Base-by-base conservation (phyloP, 2,888 invertebrate genomes). In the Sceliomorpha sp. region DNA sequence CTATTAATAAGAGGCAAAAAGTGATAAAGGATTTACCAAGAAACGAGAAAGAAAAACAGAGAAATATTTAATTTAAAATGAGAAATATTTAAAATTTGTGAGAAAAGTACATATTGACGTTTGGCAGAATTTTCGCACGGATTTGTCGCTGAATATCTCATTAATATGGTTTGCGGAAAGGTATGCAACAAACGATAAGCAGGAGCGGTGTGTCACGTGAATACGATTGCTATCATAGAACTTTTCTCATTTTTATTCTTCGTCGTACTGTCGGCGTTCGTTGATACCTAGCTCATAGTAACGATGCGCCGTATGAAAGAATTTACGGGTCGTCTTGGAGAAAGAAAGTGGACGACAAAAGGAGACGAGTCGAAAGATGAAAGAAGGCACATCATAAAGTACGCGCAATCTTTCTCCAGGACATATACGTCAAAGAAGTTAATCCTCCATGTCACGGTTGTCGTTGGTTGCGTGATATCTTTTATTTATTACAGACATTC, bases 401-500 rank as follows among this genome's bases (percentile, higher is more conserved):
- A 44, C 55, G 48, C 32, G 27, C 44, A 45, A 53, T 45, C 55
- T 55, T 71, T 73, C 75, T 70, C 68, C 62, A 73, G 69, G 45
- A 76, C 58, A 47, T 62, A 39, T 15, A 60, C 42, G 50, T 62
- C 47, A 72, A 77, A 59, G 60, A 76, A 74, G 60, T 75, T 67
- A 64, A 48, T 70, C 44, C 58, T 48, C 66, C 32, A 29, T 62
- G 58, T 70, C 66, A 71, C 73, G 71, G 44, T 71, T 64, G 64
- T 70, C 55, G 64, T 77, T 72, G 71, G 64, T 75, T 83, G 79
- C 80, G 80, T 86, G 81, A 81, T 85, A 83, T 76, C 79, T 79
- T 85, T 86, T 86, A 85, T 87, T 87, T 80, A 83, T 86, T 86
- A 87, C 86, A 87, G 85, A 86, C 85, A 87, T 86, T 84, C 79